Conservation (phyloP, 2,113 vertebrate species). For the Podarcis muralis region DNA sequence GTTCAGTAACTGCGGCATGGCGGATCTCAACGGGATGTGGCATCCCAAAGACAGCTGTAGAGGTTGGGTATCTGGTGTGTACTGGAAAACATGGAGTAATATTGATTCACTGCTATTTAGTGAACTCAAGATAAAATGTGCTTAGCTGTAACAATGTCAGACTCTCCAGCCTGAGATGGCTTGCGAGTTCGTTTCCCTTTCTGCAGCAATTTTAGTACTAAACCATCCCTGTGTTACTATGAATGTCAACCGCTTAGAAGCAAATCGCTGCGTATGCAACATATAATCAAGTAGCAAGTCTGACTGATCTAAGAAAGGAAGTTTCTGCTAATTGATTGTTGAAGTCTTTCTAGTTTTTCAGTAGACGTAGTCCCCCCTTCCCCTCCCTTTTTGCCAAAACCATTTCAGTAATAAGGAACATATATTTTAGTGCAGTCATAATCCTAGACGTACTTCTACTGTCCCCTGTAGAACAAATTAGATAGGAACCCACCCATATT, state of each 20-base stretch:
- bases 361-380: not conserved
- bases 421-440: not conserved
- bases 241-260: not conserved
- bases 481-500: no score
- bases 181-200: not conserved
- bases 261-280: no score
- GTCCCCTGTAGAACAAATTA: no score
- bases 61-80: constrained; percentile 67
- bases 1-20: constrained; percentile 76
- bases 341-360: not conserved
- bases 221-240: not conserved
- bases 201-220: not conserved
- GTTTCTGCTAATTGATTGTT: not conserved
- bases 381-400: not conserved
- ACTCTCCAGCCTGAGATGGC: no score
- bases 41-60: constrained; percentile 45
- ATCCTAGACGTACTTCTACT: no score
- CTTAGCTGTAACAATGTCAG: not conserved
- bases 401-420: not conserved
- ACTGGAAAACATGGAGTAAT: constrained; percentile 76
- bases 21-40: constrained; percentile 70
- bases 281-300: not conserved
- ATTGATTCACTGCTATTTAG: constrained; percentile 55
- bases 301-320: not conserved
- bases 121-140: constrained; percentile 3